Conservation (phyloP, 2,888 invertebrate species). For the Mythimna lalbum region DNA sequence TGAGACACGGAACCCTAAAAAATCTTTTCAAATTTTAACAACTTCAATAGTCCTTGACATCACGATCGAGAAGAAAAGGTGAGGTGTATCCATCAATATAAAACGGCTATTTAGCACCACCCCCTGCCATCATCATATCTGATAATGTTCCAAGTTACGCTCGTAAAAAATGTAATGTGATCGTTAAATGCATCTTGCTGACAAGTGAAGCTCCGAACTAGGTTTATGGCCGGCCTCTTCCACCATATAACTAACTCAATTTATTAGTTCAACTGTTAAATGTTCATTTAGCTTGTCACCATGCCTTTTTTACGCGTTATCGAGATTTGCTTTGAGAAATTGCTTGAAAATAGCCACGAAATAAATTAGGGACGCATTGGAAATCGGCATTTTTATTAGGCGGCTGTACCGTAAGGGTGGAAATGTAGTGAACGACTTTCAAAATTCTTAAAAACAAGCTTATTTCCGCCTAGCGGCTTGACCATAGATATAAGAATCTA, state of each 20-base stretch:
- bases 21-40: too few species aligned
- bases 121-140: slow-evolving; percentile 8
- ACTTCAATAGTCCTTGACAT: too few species aligned
- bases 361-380: too few species aligned
- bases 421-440: too few species aligned
- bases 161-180: slow-evolving; percentile 38
- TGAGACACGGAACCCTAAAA: too few species aligned
- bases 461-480: too few species aligned
- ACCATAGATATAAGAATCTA: too few species aligned
- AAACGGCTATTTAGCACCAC: slow-evolving; percentile 3
- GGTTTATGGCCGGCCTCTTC: slow-evolving; percentile 28
- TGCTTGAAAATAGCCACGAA: not conserved
- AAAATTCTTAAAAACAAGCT: too few species aligned
- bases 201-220: slow-evolving; percentile 23
- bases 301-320: too few species aligned
- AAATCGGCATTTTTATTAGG: too few species aligned
- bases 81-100: slow-evolving; percentile 15
- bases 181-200: slow-evolving; percentile 33
- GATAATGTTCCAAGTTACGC: slow-evolving; percentile 22
- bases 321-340: too few species aligned
- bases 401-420: too few species aligned
- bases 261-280: slow-evolving; percentile 8
- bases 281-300: not conserved
- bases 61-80: not conserved
- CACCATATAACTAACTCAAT: slow-evolving; percentile 3